phyloP scores from a whole-genome alignment of 2,113 vertebrate genomes.

The Menidia beryllina region DNA sequence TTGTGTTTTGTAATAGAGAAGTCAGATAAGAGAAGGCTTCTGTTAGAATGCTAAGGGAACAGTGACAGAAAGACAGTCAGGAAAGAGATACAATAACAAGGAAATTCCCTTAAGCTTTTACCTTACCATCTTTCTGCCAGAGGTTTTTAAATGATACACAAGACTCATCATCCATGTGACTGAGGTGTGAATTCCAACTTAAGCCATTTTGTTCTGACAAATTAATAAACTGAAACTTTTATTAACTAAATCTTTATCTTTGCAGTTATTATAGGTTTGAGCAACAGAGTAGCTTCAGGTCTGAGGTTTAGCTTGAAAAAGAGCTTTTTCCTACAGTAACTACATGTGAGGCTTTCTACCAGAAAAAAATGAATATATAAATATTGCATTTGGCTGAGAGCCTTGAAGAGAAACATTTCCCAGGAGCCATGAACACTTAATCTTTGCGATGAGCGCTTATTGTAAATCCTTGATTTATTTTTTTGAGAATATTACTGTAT shows the following conservation, averaged over 20 bases:
- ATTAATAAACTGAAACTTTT: neutral
- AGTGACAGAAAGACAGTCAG: constrained; percentile 37
- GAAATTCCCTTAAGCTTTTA: neutral
- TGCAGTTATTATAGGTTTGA: neutral
- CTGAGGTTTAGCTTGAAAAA: neutral
- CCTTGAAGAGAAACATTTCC: neutral
- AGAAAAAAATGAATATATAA: neutral
- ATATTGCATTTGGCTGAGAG: constrained; percentile 2
- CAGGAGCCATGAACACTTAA: constrained; percentile 45
- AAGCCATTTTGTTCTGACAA: neutral
- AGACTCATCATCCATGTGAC: neutral
- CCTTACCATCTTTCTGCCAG: neutral
- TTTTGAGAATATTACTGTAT: constrained; percentile 36
- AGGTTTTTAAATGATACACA: neutral
- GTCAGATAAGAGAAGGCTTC: constrained; percentile 19
- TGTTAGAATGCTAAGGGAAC: constrained; percentile 36
- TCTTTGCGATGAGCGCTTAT: constrained; percentile 37
- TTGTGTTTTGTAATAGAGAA: constrained; percentile 2
- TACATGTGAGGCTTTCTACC: neutral
- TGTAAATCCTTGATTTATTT: constrained; percentile 64
- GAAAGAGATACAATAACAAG: constrained; percentile 19
- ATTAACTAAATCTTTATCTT: neutral
- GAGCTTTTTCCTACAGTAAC: neutral
- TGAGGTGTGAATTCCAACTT: neutral
- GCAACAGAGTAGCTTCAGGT: neutral